These are phyloP conservation scores for Elachura formosa DNA, from an alignment of 2,113 vertebrate species.

Conservation along the genomic window DNA sequence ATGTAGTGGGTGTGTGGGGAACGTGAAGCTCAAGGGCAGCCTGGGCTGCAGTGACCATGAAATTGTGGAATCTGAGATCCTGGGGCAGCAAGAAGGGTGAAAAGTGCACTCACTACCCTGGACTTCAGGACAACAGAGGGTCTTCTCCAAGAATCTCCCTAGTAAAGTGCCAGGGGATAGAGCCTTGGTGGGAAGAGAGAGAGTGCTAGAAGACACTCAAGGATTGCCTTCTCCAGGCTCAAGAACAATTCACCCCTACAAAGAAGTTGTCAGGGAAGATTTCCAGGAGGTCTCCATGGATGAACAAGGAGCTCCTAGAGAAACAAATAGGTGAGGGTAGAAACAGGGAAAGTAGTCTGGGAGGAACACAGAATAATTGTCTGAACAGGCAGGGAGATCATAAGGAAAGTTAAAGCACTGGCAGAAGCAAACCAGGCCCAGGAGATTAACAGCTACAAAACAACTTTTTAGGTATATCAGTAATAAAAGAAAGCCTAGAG, in stretches of 20 bases:
- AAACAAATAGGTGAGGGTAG: neutral
- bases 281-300: neutral
- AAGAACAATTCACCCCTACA: neutral
- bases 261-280: neutral
- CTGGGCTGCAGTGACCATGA: neutral
- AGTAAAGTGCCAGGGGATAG: neutral
- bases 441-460: neutral
- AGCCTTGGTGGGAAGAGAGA: neutral
- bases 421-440: neutral
- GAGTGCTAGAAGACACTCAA: neutral
- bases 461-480: neutral
- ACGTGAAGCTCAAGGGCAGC: neutral
- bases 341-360: neutral
- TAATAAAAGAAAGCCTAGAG: neutral
- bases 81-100: neutral
- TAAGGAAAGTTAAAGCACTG: neutral
- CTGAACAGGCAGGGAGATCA: neutral
- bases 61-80: neutral
- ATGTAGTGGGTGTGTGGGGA: rapidly evolving
- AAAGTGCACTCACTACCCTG: neutral
- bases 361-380: neutral
- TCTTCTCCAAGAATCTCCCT: neutral
- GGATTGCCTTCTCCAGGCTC: neutral
- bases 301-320: neutral
- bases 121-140: neutral